A percentile compares a stretch with the other conserved stretches of the same genome.
Evolutionary conservation across 2,113 vertebrate species (phyloP).

Genomic region (Amblyornis subalaris): DNA sequence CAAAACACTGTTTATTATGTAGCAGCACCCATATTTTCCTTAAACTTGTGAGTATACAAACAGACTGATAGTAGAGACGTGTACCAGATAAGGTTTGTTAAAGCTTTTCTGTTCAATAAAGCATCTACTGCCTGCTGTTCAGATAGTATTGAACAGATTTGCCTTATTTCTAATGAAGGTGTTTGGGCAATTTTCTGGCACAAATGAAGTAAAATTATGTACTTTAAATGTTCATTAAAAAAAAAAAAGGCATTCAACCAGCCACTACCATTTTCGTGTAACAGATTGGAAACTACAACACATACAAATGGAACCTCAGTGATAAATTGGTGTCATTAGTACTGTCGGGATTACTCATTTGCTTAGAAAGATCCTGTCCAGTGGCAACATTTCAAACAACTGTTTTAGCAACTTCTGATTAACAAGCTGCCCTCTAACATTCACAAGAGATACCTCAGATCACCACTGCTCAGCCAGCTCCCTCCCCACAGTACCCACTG

Average conservation of each 20-base stretch:
- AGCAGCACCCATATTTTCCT: conserved; percentile 60
- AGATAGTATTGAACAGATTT: conserved; percentile 69
- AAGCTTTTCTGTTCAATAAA: conserved; percentile 77
- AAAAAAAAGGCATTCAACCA: conserved; percentile 20
- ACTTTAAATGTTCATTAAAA: conserved; percentile 69
- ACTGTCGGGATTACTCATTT: conserved; percentile 61
- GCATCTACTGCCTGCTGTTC: conserved; percentile 75
- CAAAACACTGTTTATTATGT: conserved; percentile 67
- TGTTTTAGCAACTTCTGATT: conserved; percentile 47
- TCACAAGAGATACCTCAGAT: neutral
- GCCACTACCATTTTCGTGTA: conserved; percentile 58
- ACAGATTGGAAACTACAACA: conserved; percentile 69
- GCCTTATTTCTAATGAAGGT: conserved; percentile 74
- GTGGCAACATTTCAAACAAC: conserved; percentile 55
- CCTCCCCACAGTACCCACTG: neutral
- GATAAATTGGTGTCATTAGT: conserved; percentile 72
- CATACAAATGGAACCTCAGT: conserved; percentile 54
- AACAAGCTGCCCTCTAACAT: neutral
- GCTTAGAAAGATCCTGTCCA: conserved; percentile 53
- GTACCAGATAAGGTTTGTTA: conserved; percentile 68
- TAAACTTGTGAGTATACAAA: conserved; percentile 58
- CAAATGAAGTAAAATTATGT: conserved; percentile 73
- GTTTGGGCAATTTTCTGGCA: conserved; percentile 73
- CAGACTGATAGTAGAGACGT: conserved; percentile 57
- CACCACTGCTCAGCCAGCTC: neutral